phyloP scores from a whole-genome alignment of 1,140 invertebrate species.

The Calephelis virginiensis region DNA sequence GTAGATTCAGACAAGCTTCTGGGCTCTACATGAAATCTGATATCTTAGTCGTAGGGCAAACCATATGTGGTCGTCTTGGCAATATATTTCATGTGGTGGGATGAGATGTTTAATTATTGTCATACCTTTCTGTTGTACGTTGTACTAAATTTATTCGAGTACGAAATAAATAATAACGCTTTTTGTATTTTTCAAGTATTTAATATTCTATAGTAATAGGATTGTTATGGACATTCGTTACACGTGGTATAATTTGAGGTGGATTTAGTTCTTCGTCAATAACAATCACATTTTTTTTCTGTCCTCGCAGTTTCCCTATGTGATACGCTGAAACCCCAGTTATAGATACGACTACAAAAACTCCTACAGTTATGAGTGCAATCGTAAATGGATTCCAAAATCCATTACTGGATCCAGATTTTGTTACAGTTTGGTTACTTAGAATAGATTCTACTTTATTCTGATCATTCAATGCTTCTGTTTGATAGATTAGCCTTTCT shows the following conservation, averaged over 20 bases:
- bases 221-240: conserved; percentile 23
- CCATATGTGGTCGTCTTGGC: too few species aligned
- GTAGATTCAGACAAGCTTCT: too few species aligned
- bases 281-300: conserved; percentile 10
- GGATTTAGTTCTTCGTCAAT: conserved; percentile 31
- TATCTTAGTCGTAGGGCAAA: too few species aligned
- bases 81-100: too few species aligned
- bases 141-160: background rate
- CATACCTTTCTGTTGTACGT: too few species aligned
- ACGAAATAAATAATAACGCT: background rate
- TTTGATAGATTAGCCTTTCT: background rate
- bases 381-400: conserved; percentile 45
- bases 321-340: conserved; percentile 36
- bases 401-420: background rate
- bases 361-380: conserved; percentile 33
- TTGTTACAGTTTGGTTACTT: background rate
- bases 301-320: conserved; percentile 33
- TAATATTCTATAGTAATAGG: background rate
- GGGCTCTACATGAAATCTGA: too few species aligned
- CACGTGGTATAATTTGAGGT: conserved; percentile 37
- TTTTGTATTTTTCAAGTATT: too few species aligned
- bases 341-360: conserved; percentile 23
- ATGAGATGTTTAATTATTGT: too few species aligned
- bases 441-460: background rate
- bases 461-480: background rate